Percentiles rank a stretch among this genome's conserved stretches.
These are phyloP conservation scores for Nyctibius bracteatus DNA, from an alignment of 2,113 vertebrate species.

Conservation along the genomic window DNA sequence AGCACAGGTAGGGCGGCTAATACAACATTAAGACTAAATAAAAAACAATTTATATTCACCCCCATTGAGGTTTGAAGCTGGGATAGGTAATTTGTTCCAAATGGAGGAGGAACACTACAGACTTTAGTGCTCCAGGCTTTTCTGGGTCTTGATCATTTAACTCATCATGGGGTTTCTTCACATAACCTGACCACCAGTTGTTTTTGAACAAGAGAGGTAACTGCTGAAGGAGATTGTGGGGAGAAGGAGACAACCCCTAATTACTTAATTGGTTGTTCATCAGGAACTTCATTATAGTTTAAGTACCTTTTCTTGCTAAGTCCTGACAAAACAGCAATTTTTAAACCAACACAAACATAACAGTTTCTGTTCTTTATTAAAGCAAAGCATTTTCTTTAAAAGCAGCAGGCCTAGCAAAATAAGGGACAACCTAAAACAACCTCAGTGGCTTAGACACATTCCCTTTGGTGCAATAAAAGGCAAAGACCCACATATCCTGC, in stretches of 20 bases:
- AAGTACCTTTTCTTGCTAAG: no score
- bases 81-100: constrained; percentile 42
- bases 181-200: constrained; percentile 41
- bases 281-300: background rate
- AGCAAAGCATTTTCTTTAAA: background rate
- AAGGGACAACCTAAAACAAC: background rate
- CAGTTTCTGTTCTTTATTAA: background rate
- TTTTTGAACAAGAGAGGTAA: background rate
- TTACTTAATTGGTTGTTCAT: background rate
- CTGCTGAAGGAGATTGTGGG: background rate
- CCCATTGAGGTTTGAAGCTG: constrained; percentile 34
- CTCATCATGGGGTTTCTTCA: background rate
- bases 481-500: background rate
- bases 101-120: background rate
- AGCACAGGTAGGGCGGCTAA: background rate
- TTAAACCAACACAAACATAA: background rate
- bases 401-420: background rate
- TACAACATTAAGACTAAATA: constrained; percentile 41
- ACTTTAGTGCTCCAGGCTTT: background rate
- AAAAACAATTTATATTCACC: constrained; percentile 41
- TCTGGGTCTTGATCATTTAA: constrained; percentile 34
- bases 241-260: background rate
- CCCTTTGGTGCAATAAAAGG: constrained; percentile 49
- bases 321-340: background rate
- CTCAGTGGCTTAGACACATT: background rate